A percentile compares a stretch with the other conserved stretches of the same genome.
phyloP scores from a whole-genome alignment of 2,888 invertebrate species.

The Amblyteles armatorius region DNA sequence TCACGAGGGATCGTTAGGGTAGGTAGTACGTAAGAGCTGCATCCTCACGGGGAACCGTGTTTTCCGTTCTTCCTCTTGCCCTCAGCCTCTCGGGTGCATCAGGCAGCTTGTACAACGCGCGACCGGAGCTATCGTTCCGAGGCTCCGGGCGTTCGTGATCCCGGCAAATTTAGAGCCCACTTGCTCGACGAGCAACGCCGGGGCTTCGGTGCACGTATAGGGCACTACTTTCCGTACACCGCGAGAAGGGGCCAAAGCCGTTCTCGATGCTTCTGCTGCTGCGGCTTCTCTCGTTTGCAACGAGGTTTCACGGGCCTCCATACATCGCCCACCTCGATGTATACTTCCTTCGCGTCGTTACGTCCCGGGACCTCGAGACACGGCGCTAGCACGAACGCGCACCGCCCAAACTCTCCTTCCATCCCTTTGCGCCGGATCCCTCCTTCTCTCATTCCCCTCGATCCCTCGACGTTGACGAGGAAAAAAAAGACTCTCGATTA shows the following conservation, averaged over 20 bases:
- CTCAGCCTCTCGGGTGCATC: slow-evolving; percentile 44
- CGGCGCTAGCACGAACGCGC: slow-evolving; percentile 2
- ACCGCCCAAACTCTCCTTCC: slow-evolving; percentile 4
- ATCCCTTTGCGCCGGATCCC: neutral
- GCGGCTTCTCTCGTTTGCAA: slow-evolving; percentile 20
- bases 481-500: neutral
- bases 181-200: slow-evolving; percentile 38
- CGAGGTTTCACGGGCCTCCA: slow-evolving; percentile 31
- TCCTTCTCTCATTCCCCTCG: neutral
- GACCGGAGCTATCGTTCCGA: slow-evolving; percentile 51
- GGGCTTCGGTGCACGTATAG: slow-evolving; percentile 19
- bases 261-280: slow-evolving; percentile 13
- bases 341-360: slow-evolving; percentile 7
- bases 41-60: slow-evolving; percentile 51
- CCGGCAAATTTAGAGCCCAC: slow-evolving; percentile 59
- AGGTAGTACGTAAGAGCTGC: slow-evolving; percentile 50
- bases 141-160: slow-evolving; percentile 66
- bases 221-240: slow-evolving; percentile 25
- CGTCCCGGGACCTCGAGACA: neutral
- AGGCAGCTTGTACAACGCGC: slow-evolving; percentile 47
- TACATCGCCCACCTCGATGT: neutral
- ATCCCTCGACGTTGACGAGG: neutral
- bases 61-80: neutral
- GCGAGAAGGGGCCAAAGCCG: slow-evolving; percentile 33
- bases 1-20: slow-evolving; percentile 64